A percentile compares a stretch with the other conserved stretches of the same genome.
Evolutionary conservation across 2,888 invertebrate genomes (phyloP).

Genomic region (Antheraea assamensis): DNA sequence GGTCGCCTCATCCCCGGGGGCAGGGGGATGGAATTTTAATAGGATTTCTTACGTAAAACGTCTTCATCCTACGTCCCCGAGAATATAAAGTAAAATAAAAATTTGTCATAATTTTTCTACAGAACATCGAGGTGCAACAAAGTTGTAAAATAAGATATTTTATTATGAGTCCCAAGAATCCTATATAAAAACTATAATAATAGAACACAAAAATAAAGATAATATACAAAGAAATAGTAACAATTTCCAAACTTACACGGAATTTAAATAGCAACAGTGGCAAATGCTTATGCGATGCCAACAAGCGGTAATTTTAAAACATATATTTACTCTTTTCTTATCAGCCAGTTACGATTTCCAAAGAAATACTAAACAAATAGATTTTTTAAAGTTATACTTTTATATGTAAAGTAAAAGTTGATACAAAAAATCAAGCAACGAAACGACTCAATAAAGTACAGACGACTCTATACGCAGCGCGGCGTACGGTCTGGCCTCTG

Average conservation of each 20-base stretch:
- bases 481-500: slow-evolving; percentile 15
- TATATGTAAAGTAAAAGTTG: not conserved
- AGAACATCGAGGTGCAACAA: too few relatives aligned
- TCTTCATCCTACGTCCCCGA: not conserved
- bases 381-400: not conserved
- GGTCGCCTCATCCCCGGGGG: slow-evolving; percentile 16
- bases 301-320: too few relatives aligned
- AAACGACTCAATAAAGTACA: slow-evolving; percentile 19
- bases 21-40: slow-evolving; percentile 32
- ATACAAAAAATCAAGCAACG: slow-evolving; percentile 1
- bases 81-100: slow-evolving; percentile 25
- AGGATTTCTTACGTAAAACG: slow-evolving; percentile 30
- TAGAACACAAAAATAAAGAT: too few relatives aligned
- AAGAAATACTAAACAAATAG: too few relatives aligned
- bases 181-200: too few relatives aligned
- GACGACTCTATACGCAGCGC: slow-evolving; percentile 14
- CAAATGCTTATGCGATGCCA: not conserved
- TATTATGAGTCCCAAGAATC: too few relatives aligned
- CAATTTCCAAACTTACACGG: not conserved
- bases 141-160: too few relatives aligned
- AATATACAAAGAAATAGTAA: too few relatives aligned
- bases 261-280: too few relatives aligned
- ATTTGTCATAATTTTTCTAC: slow-evolving; percentile 25
- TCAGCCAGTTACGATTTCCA: too few relatives aligned
- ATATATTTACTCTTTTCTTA: too few relatives aligned